A percentile compares a stretch with the other conserved stretches of the same genome.
Evolutionary conservation across 2,888 invertebrate species (phyloP).

Genomic region (Euclidia mi): DNA sequence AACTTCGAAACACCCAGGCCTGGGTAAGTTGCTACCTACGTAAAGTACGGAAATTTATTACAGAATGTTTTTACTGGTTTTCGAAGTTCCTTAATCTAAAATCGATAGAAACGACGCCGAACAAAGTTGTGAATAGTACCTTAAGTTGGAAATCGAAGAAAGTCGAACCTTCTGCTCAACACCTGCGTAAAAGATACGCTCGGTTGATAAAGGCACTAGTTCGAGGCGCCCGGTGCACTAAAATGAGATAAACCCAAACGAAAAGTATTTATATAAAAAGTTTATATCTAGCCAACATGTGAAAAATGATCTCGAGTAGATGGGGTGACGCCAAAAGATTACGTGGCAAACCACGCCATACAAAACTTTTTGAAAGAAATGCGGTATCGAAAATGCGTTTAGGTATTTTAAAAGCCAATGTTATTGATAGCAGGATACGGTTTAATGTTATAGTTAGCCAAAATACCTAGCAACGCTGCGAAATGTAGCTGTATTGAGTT

Average conservation of each 20-base stretch:
- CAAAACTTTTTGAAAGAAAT: neutral
- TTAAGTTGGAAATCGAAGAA: constrained; percentile 83
- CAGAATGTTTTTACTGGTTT: constrained; percentile 85
- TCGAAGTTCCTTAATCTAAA: constrained; percentile 88
- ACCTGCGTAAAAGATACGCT: constrained; percentile 84
- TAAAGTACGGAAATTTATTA: constrained; percentile 83
- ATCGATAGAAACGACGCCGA: constrained; percentile 86
- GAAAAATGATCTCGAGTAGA: constrained; percentile 53
- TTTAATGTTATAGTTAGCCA: constrained; percentile 3
- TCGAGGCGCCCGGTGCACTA: constrained; percentile 60
- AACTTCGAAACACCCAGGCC: constrained; percentile 71
- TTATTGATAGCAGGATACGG: neutral
- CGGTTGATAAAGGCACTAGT: constrained; percentile 77
- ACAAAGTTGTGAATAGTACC: constrained; percentile 86
- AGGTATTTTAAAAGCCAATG: constrained; percentile 3
- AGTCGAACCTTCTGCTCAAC: constrained; percentile 82
- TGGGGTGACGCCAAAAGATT: constrained; percentile 11
- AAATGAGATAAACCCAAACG: constrained; percentile 75
- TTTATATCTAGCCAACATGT: constrained; percentile 50
- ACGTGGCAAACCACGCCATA: constrained; percentile 7
- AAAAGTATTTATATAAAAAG: constrained; percentile 54
- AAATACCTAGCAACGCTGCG: neutral
- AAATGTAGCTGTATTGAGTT: neutral
- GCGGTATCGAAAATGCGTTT: neutral
- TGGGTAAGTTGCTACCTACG: constrained; percentile 62